Percentiles rank a stretch among this genome's conserved stretches.
These are phyloP conservation scores for Squalus acanthias DNA, from an alignment of 2,797 vertebrate genomes.

Conservation along the genomic window DNA sequence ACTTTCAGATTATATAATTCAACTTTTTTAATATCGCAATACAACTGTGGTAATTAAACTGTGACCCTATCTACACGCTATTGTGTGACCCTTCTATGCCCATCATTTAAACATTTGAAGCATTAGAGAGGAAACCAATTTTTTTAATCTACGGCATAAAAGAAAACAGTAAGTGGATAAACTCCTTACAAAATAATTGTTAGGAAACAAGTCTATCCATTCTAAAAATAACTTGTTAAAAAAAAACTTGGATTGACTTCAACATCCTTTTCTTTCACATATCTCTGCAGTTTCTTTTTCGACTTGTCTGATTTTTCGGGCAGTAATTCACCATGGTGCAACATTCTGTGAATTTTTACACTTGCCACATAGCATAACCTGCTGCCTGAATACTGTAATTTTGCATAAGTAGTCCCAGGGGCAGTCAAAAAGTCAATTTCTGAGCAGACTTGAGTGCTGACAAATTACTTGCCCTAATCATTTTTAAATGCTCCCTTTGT, in stretches of 20 bases:
- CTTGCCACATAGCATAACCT: background rate
- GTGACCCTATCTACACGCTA: background rate
- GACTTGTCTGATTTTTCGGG: background rate
- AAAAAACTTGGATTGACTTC: background rate
- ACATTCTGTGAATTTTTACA: slow-evolving; percentile 3
- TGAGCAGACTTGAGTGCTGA: background rate
- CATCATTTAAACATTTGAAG: background rate
- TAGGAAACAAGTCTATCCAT: background rate
- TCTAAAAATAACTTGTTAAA: background rate
- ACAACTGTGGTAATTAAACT: background rate
- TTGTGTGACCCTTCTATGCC: background rate
- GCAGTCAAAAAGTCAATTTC: background rate
- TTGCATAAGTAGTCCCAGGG: background rate
- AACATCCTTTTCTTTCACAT: background rate
- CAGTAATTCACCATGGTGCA: background rate
- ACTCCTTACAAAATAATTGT: background rate
- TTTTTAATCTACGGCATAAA: background rate
- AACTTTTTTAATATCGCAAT: background rate
- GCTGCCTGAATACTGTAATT: background rate
- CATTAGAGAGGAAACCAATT: background rate
- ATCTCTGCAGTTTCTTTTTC: background rate
- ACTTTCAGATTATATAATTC: background rate
- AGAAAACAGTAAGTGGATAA: background rate
- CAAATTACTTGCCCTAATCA: background rate
- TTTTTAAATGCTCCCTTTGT: slow-evolving; percentile 23